These are phyloP conservation scores for Malurus elegans DNA, from an alignment of 2,113 vertebrate genomes.

Conservation along the genomic window DNA sequence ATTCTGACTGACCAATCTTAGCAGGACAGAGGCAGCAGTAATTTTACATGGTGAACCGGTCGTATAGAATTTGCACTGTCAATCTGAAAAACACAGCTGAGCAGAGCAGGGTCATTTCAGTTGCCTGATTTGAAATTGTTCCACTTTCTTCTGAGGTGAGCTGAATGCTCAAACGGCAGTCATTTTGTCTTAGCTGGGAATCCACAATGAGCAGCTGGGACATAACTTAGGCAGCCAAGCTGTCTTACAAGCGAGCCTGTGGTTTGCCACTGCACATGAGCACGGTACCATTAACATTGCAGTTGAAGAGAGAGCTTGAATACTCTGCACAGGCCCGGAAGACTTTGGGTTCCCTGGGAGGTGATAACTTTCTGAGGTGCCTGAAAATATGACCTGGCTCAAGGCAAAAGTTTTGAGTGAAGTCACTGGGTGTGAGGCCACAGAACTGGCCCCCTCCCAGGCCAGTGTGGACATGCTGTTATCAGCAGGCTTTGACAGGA, in stretches of 20 bases:
- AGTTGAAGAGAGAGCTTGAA: background rate
- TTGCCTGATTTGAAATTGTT: background rate
- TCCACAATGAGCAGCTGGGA: background rate
- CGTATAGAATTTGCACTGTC: background rate
- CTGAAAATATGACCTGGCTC: background rate
- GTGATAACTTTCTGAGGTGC: background rate
- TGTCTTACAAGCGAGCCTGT: background rate
- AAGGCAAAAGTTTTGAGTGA: background rate
- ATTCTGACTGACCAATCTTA: background rate
- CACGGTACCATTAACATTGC: background rate
- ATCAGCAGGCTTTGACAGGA: background rate
- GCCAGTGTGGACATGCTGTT: background rate
- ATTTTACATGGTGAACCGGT: background rate
- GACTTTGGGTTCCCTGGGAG: background rate
- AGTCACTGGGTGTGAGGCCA: background rate
- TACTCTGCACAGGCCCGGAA: background rate
- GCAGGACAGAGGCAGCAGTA: background rate
- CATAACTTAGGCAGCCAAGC: background rate
- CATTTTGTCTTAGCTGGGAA: background rate
- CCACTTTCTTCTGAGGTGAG: background rate
- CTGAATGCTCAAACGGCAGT: background rate
- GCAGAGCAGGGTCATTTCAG: background rate
- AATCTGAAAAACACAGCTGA: background rate
- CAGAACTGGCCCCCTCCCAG: background rate
- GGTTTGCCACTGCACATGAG: background rate